Conservation (phyloP, 2,888 invertebrate genomes). For the Lottia gigantea region DNA sequence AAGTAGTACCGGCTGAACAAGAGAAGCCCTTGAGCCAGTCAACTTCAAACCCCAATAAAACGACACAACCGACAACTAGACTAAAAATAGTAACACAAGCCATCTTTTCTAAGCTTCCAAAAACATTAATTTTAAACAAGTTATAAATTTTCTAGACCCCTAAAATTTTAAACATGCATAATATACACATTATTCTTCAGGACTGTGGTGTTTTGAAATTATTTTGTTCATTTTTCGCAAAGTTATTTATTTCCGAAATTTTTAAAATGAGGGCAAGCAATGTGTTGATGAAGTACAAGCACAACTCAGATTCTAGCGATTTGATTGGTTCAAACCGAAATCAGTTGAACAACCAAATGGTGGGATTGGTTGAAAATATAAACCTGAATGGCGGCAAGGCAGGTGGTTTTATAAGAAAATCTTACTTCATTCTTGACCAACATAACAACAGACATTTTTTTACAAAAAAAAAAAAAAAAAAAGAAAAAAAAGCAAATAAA, state of each 20-base stretch:
- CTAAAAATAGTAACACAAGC: conserved; percentile 38
- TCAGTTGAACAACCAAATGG: conserved; percentile 22
- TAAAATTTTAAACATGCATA: conserved; percentile 10
- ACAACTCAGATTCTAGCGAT: conserved; percentile 35
- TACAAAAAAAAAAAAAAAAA: too few relatives aligned
- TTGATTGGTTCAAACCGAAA: conserved; percentile 40
- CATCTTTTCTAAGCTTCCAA: conserved; percentile 35
- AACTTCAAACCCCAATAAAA: conserved; percentile 46
- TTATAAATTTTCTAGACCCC: conserved; percentile 6
- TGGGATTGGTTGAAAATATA: conserved; percentile 27
- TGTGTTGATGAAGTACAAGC: conserved; percentile 31
- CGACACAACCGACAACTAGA: conserved; percentile 30
- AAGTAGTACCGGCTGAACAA: conserved; percentile 48
- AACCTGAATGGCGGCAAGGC: too few relatives aligned
- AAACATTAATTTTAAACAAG: conserved; percentile 36
- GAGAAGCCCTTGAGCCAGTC: conserved; percentile 45
- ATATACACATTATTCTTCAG: conserved; percentile 14
- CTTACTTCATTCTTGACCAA: too few relatives aligned
- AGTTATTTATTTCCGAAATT: conserved; percentile 4
- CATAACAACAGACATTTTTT: too few relatives aligned
- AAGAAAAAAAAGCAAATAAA: too few relatives aligned
- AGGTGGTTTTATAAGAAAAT: too few relatives aligned
- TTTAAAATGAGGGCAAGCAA: conserved; percentile 18
- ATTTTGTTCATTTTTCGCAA: conserved; percentile 18
- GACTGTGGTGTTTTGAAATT: conserved; percentile 21